These are phyloP conservation scores for Zaprionus ornatus DNA, from an alignment of 1,140 invertebrate species.

Conservation along the genomic window DNA sequence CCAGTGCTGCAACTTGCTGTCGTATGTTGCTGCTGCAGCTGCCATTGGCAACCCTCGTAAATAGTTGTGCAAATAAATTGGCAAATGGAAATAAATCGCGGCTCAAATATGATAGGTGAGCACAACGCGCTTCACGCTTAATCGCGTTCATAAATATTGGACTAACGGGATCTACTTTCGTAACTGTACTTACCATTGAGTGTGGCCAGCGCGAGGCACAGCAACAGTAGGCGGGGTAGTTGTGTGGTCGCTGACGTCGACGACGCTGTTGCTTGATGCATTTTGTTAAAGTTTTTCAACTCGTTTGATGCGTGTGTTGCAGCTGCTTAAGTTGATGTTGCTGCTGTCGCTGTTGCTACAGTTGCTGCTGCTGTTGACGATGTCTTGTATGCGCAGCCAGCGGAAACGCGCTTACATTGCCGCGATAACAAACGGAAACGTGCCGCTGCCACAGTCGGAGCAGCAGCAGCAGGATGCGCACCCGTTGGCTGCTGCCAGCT, in stretches of 20 bases:
- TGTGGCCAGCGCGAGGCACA: constrained; percentile 47
- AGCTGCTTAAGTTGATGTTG: constrained; percentile 9
- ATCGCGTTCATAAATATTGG: constrained; percentile 71
- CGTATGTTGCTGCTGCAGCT: constrained; percentile 22
- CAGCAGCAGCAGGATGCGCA: constrained; percentile 56
- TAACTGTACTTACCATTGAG: constrained; percentile 59
- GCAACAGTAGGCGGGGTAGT: constrained; percentile 22
- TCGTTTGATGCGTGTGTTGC: constrained; percentile 45
- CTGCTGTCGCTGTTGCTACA: constrained; percentile 33
- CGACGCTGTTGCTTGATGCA: neutral
- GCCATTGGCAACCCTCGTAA: constrained; percentile 58
- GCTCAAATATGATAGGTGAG: constrained; percentile 47
- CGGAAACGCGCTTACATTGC: constrained; percentile 78
- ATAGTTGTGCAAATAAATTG: constrained; percentile 77
- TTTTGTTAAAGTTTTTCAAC: constrained; percentile 68
- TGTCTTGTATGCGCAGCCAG: constrained; percentile 57
- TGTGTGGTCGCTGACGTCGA: neutral
- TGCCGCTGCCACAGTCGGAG: constrained; percentile 54
- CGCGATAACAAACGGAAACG: constrained; percentile 80
- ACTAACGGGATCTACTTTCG: constrained; percentile 4
- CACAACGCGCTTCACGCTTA: constrained; percentile 51
- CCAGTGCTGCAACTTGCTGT: constrained; percentile 5
- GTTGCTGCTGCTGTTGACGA: constrained; percentile 15
- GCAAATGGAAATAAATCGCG: constrained; percentile 69
- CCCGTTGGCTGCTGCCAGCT: constrained; percentile 58